Base-by-base conservation (phyloP, 2,797 vertebrate species). In the Falco berigora region DNA sequence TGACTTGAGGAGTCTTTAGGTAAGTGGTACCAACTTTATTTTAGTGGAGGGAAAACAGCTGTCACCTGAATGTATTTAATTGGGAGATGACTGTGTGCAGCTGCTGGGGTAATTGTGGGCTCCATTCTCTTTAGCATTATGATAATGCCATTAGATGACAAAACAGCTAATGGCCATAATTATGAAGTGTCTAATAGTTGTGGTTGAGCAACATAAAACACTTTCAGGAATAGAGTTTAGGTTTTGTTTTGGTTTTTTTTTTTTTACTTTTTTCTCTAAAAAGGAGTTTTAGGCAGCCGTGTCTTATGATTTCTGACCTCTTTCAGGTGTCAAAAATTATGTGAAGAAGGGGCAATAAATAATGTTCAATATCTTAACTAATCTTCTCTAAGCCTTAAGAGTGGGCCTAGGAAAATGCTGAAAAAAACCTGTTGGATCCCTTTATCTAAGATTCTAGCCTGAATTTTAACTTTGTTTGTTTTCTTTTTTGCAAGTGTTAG, bases 71-170 rank as follows among this genome's bases (percentile, higher is more conserved):
- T 46, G 58, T 66, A 9, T 77, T 73, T 93, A 85, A 89, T 49
- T 83, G 38, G 61, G 72, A 94, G 78, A 74, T 95, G 95, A 92
- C n/a, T 77, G 20, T 84, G 50, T 85, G 46, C 62, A 76, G 62
- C 80, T 93, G 84, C 44, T 67, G 71, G 69, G 67, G 22, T 94
- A 96, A 95, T 95, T 85, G 84, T 71, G 86, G 88, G 80, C 71
- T 92, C 44, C 7, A 2, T 84, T 93, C 67, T 93, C 66, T 53
- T 81, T 61, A 87, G 34, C 1, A 0, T 74, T 92, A 30, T 56
- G 71, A 74, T 85, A 85, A 67, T 72, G 32, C 61, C 8, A 28
- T 77, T 66, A 73, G 75, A 80, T 97, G 81, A 82, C 88, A 89
- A 82, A 94, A 73, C 74, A 63, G 42, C 25, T 88, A 77, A 94